Base-by-base conservation (phyloP, 2,797 vertebrate species). In the Peromyscus attwateri region DNA sequence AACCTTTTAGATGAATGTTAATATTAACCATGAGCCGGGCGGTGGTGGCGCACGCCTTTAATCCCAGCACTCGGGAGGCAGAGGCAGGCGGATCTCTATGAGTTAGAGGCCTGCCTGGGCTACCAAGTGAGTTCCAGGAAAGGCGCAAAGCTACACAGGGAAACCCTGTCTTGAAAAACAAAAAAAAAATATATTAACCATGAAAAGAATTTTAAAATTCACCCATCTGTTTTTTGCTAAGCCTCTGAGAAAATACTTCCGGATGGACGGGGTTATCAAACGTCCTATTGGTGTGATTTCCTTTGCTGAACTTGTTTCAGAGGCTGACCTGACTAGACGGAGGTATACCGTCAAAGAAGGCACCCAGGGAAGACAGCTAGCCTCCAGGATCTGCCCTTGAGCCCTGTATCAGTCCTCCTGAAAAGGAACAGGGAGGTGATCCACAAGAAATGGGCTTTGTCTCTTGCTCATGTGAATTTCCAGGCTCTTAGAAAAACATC, bases 1-100 rank as follows among this genome's bases (percentile, higher is more conserved):
- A 83, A 90, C 40, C 70, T 95, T 92, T 92, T 75, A 91, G 75
- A 40, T 94, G 57, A 88, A 90, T 27, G 73, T 40, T 95, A 80
- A 90, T 27, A 79, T 40, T 95, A 80, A 83, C 70, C n/a, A 85
- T 71, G 62, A 95, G 40, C 40, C 40, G 40, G 40, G 40, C 40
- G 40, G 40, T 40, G 40, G 40, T 40, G 40, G 40, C 40, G 40
- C 40, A 40, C 40, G 40, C 40, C 40, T 40, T 40, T 40, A 40
- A 40, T 40, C 40, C 40, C 40, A 40, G 40, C 40, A 40, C 40
- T 40, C 40, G 40, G 40, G 40, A 40, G 40, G 40, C 40, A 40
- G 40, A 40, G 40, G 40, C 40, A 40, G 40, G 40, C 40, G 40
- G 40, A 40, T 40, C 40, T 40, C 40, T 4, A 4, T 40, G 40